Evolutionary conservation across 2,797 vertebrate species (phyloP).

Genomic region (Limosa lapponica): DNA sequence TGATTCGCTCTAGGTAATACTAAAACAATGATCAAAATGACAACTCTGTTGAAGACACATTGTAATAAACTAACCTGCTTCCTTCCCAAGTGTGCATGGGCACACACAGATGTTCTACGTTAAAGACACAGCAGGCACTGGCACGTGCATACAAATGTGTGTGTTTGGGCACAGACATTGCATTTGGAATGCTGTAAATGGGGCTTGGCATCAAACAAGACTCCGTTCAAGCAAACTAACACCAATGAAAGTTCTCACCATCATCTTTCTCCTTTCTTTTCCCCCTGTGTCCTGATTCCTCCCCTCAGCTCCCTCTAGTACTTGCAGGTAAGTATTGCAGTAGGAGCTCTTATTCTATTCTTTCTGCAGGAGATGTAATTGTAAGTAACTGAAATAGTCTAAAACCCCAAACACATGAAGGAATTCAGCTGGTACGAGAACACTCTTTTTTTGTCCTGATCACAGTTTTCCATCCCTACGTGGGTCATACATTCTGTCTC

Average conservation of each 20-base stretch:
- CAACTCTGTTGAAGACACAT: background rate
- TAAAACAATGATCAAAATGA: slow-evolving; percentile 3
- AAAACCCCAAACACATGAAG: background rate
- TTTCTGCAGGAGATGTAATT: background rate
- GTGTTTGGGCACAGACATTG: background rate
- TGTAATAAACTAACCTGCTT: background rate
- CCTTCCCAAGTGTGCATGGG: background rate
- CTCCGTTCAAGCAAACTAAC: background rate
- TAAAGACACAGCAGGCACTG: background rate
- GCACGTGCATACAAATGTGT: background rate
- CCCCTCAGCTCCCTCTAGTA: slow-evolving; percentile 37
- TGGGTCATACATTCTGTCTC: background rate
- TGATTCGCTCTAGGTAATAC: slow-evolving; percentile 13
- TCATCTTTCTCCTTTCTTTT: background rate
- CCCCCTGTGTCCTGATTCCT: background rate
- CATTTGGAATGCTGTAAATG: background rate
- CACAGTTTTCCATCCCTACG: background rate
- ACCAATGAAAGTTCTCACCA: background rate
- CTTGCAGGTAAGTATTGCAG: background rate
- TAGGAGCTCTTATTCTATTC: background rate
- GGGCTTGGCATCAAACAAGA: background rate
- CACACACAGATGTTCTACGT: background rate
- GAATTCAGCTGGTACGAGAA: background rate
- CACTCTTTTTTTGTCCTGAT: background rate
- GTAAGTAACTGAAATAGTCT: background rate